Evolutionary conservation across 2,113 vertebrate species (phyloP).

Genomic region (Eclectus roratus): DNA sequence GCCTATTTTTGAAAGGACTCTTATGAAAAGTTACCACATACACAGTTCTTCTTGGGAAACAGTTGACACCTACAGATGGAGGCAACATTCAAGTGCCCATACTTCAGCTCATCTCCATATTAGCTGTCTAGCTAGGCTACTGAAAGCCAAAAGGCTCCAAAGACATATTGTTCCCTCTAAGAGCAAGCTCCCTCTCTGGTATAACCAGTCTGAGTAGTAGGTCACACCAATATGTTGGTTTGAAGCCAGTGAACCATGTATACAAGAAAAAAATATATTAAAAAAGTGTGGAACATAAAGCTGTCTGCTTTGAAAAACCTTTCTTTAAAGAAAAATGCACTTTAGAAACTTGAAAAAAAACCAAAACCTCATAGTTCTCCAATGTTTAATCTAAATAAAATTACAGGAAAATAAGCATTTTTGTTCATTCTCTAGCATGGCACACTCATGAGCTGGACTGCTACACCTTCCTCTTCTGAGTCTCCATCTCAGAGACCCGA

Average conservation of each 20-base stretch:
- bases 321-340: neutral
- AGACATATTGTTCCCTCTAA: neutral
- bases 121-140: neutral
- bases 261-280: neutral
- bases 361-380: neutral
- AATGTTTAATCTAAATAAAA: neutral
- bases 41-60: neutral
- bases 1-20: neutral
- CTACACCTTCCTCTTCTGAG: neutral
- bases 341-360: neutral
- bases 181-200: neutral
- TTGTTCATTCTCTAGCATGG: neutral
- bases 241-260: neutral
- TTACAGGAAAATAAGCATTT: neutral
- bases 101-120: neutral
- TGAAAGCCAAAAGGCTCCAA: neutral
- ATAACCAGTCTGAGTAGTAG: neutral
- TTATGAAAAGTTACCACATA: neutral
- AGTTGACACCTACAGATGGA: neutral
- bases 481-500: neutral
- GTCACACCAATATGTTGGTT: neutral
- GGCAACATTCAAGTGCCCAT: neutral
- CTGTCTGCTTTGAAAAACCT: neutral
- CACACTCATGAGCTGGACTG: neutral
- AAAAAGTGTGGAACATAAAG: neutral